phyloP scores from a whole-genome alignment of 2,797 vertebrate genomes.

The Galago senegalensis region DNA sequence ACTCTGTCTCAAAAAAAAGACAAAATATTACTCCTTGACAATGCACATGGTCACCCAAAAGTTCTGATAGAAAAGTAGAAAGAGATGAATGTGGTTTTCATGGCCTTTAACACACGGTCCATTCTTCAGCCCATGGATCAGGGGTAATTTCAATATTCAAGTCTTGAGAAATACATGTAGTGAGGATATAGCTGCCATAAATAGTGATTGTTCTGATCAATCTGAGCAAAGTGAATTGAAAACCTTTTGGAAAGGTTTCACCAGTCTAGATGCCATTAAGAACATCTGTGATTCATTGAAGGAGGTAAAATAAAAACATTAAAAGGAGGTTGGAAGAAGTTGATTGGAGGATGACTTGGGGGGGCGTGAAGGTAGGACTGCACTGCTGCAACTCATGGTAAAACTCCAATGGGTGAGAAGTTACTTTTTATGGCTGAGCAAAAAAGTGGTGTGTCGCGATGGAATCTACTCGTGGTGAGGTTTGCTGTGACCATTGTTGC shows the following conservation, averaged over 20 bases:
- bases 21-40: background rate
- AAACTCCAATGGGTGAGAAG: background rate
- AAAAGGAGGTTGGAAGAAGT: background rate
- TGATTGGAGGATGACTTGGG: background rate
- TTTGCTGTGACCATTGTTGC: background rate
- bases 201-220: background rate
- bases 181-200: background rate
- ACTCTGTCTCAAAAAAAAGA: too few relatives aligned
- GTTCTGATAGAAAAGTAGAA: background rate
- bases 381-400: background rate
- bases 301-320: background rate
- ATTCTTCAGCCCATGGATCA: background rate
- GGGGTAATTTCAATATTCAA: too few relatives aligned
- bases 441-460: background rate
- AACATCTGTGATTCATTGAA: background rate
- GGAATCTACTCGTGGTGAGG: background rate
- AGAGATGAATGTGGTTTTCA: background rate
- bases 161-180: background rate
- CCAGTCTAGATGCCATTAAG: background rate
- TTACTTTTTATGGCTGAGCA: background rate
- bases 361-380: background rate
- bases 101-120: background rate
- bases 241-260: background rate
- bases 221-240: background rate
- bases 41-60: background rate